phyloP scores from a whole-genome alignment of 2,797 vertebrate genomes.

The Pseudomugil gertrudae region DNA sequence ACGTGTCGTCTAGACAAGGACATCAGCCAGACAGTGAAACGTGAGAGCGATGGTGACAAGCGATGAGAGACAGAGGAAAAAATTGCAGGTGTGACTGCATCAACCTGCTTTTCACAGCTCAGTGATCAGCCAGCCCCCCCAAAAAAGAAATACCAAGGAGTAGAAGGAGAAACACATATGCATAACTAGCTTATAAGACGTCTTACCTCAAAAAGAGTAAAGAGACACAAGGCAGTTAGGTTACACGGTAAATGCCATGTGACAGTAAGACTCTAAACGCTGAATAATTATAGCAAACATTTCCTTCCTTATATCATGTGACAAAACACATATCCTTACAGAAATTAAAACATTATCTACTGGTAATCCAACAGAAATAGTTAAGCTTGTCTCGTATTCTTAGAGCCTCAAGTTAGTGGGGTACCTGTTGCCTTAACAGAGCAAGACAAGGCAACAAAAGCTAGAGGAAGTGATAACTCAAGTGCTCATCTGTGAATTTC shows the following conservation, averaged over 20 bases:
- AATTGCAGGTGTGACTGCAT: slow-evolving; percentile 72
- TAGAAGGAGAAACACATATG: slow-evolving; percentile 20
- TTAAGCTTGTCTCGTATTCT: slow-evolving; percentile 8
- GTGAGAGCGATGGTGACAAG: slow-evolving; percentile 62
- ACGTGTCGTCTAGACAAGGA: slow-evolving; percentile 71
- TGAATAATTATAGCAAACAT: slow-evolving; percentile 34
- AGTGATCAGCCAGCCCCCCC: slow-evolving; percentile 48
- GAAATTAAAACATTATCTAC: slow-evolving; percentile 34
- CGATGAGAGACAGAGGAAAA: slow-evolving; percentile 50
- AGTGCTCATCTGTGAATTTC: slow-evolving; percentile 8
- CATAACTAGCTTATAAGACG: slow-evolving; percentile 18
- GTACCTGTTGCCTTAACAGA: slow-evolving; percentile 27
- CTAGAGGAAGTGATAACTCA: neutral
- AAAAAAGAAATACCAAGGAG: slow-evolving; percentile 38
- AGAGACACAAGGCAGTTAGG: slow-evolving; percentile 21
- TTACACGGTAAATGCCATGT: slow-evolving; percentile 50
- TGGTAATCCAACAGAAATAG: slow-evolving; percentile 20
- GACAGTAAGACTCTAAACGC: slow-evolving; percentile 36
- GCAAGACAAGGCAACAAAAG: slow-evolving; percentile 5
- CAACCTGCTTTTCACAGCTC: slow-evolving; percentile 71
- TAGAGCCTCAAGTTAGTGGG: neutral
- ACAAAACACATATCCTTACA: slow-evolving; percentile 36
- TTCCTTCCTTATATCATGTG: slow-evolving; percentile 23
- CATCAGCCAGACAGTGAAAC: slow-evolving; percentile 56
- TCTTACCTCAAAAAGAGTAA: slow-evolving; percentile 36